These are phyloP conservation scores for Mechanitis mazaeus DNA, from an alignment of 2,888 invertebrate genomes.

Conservation along the genomic window DNA sequence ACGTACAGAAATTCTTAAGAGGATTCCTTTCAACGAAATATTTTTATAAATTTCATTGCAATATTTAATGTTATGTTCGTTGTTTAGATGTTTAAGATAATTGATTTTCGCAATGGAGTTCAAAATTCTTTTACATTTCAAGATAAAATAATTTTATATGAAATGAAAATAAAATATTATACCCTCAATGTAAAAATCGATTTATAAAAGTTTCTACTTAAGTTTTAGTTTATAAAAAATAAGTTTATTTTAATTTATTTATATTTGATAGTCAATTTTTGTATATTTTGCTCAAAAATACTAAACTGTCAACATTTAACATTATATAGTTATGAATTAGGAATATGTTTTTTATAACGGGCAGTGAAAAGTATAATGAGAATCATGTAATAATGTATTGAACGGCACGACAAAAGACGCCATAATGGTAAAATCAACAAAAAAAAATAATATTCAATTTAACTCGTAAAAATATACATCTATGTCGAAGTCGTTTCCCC, in stretches of 20 bases:
- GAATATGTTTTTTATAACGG: background rate
- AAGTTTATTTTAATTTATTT: too few species aligned
- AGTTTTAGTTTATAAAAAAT: too few species aligned
- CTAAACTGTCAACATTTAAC: too few species aligned
- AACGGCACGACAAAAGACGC: background rate
- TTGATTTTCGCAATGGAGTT: too few species aligned
- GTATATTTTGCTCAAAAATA: too few species aligned
- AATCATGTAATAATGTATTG: background rate
- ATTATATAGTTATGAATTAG: too few species aligned
- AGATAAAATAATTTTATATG: too few species aligned
- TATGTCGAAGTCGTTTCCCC: conserved; percentile 11
- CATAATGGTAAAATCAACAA: background rate
- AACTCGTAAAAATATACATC: conserved; percentile 16
- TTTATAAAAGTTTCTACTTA: too few species aligned
- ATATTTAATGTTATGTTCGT: background rate
- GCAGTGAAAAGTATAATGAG: background rate
- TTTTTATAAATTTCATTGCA: background rate
- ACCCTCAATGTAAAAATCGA: too few species aligned
- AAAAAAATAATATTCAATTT: background rate
- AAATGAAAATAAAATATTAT: too few species aligned
- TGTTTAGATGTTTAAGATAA: background rate
- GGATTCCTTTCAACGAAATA: conserved; percentile 4
- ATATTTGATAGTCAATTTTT: too few species aligned
- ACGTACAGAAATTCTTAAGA: background rate
- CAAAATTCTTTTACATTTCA: too few species aligned